A percentile compares a stretch with the other conserved stretches of the same genome.
Conservation (phyloP, 2,113 vertebrate genomes). For the Psophia crepitans region DNA sequence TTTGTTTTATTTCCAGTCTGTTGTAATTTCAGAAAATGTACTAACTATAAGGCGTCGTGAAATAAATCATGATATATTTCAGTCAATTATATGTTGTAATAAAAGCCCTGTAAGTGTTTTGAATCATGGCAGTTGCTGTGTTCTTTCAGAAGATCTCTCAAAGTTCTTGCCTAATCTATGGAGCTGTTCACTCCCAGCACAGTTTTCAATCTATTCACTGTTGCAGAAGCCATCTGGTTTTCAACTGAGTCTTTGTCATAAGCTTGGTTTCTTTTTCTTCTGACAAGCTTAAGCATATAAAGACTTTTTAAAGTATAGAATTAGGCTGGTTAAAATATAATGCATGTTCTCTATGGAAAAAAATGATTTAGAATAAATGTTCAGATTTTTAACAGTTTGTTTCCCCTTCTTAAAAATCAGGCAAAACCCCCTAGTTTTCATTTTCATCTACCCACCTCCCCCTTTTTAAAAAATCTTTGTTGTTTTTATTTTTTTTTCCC, state of each 20-base stretch:
- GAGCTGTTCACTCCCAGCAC: slow-evolving; percentile 6
- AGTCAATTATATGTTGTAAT: slow-evolving; percentile 46
- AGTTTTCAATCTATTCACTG: slow-evolving; percentile 37
- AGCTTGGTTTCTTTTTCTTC: neutral
- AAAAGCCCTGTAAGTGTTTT: slow-evolving; percentile 30
- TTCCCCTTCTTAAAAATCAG: neutral
- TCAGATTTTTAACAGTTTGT: neutral
- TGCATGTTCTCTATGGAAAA: neutral
- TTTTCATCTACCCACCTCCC: neutral
- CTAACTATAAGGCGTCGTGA: neutral
- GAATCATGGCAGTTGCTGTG: neutral
- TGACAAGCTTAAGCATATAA: neutral
- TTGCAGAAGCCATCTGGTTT: slow-evolving; percentile 52
- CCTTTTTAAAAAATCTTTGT: neutral
- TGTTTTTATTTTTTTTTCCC: neutral
- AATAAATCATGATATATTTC: slow-evolving; percentile 23
- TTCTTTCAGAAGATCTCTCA: slow-evolving; percentile 45
- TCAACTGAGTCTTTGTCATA: neutral
- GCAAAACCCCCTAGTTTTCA: neutral
- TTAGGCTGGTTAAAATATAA: neutral
- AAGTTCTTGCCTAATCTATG: slow-evolving; percentile 12
- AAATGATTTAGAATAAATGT: rapidly evolving
- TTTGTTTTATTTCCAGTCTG: slow-evolving; percentile 35
- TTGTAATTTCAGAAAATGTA: slow-evolving; percentile 20
- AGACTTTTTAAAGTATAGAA: neutral